phyloP scores from a whole-genome alignment of 2,888 invertebrate species.

The Xanthia togata region DNA sequence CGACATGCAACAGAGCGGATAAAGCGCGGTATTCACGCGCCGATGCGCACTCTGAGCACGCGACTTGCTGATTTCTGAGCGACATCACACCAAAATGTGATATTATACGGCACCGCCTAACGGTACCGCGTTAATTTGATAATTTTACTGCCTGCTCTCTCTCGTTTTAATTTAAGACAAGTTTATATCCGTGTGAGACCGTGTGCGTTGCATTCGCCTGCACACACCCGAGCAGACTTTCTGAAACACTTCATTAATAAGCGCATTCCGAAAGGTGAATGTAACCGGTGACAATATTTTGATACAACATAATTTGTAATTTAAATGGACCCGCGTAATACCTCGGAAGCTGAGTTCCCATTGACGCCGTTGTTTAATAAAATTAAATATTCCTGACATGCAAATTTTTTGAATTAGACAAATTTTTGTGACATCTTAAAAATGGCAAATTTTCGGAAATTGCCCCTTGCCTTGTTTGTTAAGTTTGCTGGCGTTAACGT shows the following conservation, averaged over 20 bases:
- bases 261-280: slow-evolving; percentile 49
- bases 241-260: slow-evolving; percentile 50
- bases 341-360: slow-evolving; percentile 23
- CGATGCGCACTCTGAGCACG: slow-evolving; percentile 65
- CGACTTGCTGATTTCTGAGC: slow-evolving; percentile 66
- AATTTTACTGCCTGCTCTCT: slow-evolving; percentile 70
- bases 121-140: slow-evolving; percentile 76
- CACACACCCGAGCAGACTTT: slow-evolving; percentile 54
- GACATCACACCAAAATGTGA: slow-evolving; percentile 65
- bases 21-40: slow-evolving; percentile 74
- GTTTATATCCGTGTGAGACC: slow-evolving; percentile 63
- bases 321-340: slow-evolving; percentile 46
- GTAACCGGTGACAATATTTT: slow-evolving; percentile 48
- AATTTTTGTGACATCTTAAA: not conserved
- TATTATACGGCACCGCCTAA: slow-evolving; percentile 64
- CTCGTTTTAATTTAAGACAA: slow-evolving; percentile 63
- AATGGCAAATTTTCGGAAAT: not conserved
- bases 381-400: slow-evolving; percentile 27
- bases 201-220: slow-evolving; percentile 58
- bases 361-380: slow-evolving; percentile 14
- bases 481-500: not conserved
- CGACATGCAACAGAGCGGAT: slow-evolving; percentile 77
- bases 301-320: slow-evolving; percentile 34
- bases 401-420: slow-evolving; percentile 4
- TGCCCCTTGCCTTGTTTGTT: not conserved